Evolutionary conservation across 2,888 invertebrate genomes (phyloP).

Genomic region (Chalcis sispes): DNA sequence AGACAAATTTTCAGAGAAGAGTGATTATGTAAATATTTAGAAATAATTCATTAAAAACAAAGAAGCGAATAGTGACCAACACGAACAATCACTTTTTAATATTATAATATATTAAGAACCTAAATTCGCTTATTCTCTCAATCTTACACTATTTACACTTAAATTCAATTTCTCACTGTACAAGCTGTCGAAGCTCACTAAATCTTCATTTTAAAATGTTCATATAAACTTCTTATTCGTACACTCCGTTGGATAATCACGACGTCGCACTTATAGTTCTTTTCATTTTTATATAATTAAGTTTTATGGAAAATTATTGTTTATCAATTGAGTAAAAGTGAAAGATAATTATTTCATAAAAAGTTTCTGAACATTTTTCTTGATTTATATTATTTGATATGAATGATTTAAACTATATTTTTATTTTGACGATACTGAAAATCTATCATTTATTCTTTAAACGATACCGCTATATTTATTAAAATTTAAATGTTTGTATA

Average conservation of each 20-base stretch:
- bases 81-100: constrained; percentile 34
- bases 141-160: constrained; percentile 42
- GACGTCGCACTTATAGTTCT: constrained; percentile 40
- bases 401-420: not conserved
- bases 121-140: constrained; percentile 40
- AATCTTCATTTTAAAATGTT: constrained; percentile 33
- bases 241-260: constrained; percentile 20
- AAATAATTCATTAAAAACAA: constrained; percentile 38
- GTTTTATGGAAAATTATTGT: constrained; percentile 4
- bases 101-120: constrained; percentile 42
- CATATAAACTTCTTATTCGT: constrained; percentile 17
- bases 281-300: not conserved
- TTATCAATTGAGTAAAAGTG: constrained; percentile 38
- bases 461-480: not conserved
- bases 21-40: not conserved
- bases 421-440: no score
- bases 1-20: constrained; percentile 44
- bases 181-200: constrained; percentile 47
- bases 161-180: constrained; percentile 39
- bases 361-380: no score
- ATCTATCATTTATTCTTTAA: not conserved
- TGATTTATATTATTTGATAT: constrained; percentile 8
- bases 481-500: constrained; percentile 5
- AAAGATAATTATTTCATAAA: not conserved
- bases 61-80: constrained; percentile 49